Evolutionary conservation across 2,888 invertebrate species (phyloP).

Genomic region (Terebella lapidaria): DNA sequence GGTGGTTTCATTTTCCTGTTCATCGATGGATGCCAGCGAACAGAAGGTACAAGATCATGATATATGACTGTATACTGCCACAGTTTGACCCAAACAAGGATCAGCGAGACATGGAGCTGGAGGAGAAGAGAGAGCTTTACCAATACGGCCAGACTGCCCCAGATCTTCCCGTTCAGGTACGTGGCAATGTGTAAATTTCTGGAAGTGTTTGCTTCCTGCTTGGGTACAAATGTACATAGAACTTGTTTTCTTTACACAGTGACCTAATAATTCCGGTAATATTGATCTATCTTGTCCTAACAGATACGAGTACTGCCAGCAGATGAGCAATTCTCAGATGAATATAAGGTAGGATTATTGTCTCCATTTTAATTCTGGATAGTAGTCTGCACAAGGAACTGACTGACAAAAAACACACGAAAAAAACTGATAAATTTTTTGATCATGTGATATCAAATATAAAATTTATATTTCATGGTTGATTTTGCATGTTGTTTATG

Average conservation of each 20-base stretch:
- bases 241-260: too few relatives aligned
- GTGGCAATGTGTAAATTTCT: not conserved
- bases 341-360: slow-evolving; percentile 27
- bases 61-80: slow-evolving; percentile 52
- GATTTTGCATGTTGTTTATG: too few relatives aligned
- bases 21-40: slow-evolving; percentile 52
- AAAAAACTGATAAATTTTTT: too few relatives aligned
- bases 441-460: too few relatives aligned
- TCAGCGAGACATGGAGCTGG: slow-evolving; percentile 46
- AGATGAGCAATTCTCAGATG: slow-evolving; percentile 30
- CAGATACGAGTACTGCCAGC: slow-evolving; percentile 24
- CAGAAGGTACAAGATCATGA: slow-evolving; percentile 39
- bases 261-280: too few relatives aligned
- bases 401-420: too few relatives aligned
- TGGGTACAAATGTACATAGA: not conserved
- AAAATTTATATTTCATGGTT: too few relatives aligned
- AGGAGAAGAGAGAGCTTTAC: slow-evolving; percentile 37
- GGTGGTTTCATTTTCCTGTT: slow-evolving; percentile 48
- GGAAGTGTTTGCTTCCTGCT: not conserved
- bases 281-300: too few relatives aligned
- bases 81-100: slow-evolving; percentile 48
- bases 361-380: too few relatives aligned
- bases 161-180: slow-evolving; percentile 28
- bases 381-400: too few relatives aligned
- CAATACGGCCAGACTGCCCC: slow-evolving; percentile 25